Evolutionary conservation across 2,888 invertebrate species (phyloP), one percentile per base, ranked within the genome.

Genomic region (Drosophila limbata): DNA sequence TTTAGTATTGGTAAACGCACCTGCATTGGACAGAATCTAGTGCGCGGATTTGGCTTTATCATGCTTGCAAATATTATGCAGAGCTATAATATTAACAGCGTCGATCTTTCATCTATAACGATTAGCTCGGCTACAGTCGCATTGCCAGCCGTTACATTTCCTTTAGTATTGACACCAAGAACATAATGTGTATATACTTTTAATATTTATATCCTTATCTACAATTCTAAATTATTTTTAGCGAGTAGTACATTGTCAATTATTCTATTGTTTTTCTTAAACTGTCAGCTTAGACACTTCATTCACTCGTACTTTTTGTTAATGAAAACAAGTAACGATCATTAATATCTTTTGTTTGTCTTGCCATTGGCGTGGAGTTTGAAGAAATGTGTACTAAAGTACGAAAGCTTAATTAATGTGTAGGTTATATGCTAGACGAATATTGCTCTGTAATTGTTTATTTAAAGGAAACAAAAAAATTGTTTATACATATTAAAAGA

Each of bases 1-100:
- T 97, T 97, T 92, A 96, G 97, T 88, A 96, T 96, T 45, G 97
- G 97, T 8, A 96, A 96, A 88, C 93, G 97, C n/a, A 96, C 97
- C 0, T 97, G 97, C 88, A 96, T 97, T 65, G 97, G 97, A 0
- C 96, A 97, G 85, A 95, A 95, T 40, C 92, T 97, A 50, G 96
- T 97, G 0, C 95, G 96, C 15, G 95, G 96, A 1, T 96, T 96
- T 93, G 94, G 95, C 51, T 96, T 96, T 83, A 94, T 96, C 0
- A 94, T 96, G 91, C 93, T 96, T 45, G 95, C 96, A 0, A 95
- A 95, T 39, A 93, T 97, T 1, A 92, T 97, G 64, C 95, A 96
- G 79, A 93, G 94, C 65, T 97, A 95, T 90, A 94, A 96, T 73
- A 92, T 97, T 0, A 94, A 93, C 8, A 94, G 94, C 0, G 94